These are phyloP conservation scores for Promerops cafer DNA, from an alignment of 2,113 vertebrate species.

Conservation along the genomic window DNA sequence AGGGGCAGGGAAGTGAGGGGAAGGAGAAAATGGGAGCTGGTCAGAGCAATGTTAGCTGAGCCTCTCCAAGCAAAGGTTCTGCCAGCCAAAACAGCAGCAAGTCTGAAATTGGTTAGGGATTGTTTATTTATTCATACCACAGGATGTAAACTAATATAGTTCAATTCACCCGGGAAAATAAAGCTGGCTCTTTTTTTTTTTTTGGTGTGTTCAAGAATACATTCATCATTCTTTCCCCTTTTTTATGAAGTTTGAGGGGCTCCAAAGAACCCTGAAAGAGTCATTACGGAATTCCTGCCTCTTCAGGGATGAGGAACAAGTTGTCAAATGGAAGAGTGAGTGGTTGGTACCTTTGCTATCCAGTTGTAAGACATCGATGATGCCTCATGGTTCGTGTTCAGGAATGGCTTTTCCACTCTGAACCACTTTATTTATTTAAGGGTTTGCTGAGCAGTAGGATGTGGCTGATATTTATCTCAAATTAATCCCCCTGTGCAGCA, in stretches of 20 bases:
- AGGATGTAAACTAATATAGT: constrained; percentile 58
- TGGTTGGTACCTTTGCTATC: not conserved
- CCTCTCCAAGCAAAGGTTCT: not conserved
- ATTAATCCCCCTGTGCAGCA: not conserved
- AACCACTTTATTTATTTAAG: not conserved
- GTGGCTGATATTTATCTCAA: not conserved
- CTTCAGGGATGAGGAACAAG: not conserved
- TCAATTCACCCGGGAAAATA: constrained; percentile 1
- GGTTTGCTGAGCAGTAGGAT: not conserved
- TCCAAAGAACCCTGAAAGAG: not conserved
- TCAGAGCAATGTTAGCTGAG: not conserved
- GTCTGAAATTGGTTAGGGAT: constrained; percentile 44
- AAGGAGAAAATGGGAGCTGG: not conserved
- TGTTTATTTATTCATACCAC: constrained; percentile 60
- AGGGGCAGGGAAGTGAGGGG: not conserved
- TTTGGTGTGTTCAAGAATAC: not conserved
- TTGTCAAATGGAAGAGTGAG: not conserved
- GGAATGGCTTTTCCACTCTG: not conserved
- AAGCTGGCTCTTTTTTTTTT: not conserved
- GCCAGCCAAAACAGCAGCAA: constrained; percentile 47
- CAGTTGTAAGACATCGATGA: not conserved
- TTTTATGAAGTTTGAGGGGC: not conserved
- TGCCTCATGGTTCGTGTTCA: not conserved
- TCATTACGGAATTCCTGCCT: not conserved
- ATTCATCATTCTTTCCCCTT: not conserved